Conservation (phyloP, 2,797 vertebrate genomes). For the Lepidocolaptes lacrymiger region DNA sequence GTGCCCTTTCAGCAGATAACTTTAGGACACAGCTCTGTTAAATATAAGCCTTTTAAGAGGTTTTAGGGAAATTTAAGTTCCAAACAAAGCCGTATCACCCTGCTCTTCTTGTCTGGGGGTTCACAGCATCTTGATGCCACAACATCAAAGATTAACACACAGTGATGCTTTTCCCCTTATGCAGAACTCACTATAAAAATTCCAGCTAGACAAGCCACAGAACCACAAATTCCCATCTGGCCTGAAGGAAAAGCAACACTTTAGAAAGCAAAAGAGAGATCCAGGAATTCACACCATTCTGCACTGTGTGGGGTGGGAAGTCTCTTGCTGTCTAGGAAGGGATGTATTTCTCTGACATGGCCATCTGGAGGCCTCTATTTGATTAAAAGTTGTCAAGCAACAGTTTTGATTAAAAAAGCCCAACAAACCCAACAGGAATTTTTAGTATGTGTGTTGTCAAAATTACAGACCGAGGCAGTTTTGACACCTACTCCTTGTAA, state of each 20-base stretch:
- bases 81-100: not conserved
- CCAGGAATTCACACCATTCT: not conserved
- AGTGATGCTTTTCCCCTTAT: not conserved
- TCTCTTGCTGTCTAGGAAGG: not conserved
- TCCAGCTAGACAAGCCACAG: not conserved
- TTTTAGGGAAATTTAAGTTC: not conserved
- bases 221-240: not conserved
- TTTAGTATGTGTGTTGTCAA: not conserved
- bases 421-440: not conserved
- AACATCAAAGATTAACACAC: not conserved
- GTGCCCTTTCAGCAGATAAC: not conserved
- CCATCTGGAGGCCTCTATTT: not conserved
- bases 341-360: not conserved
- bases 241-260: not conserved
- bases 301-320: accelerated
- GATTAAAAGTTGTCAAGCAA: not conserved
- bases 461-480: not conserved
- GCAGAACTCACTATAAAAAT: not conserved
- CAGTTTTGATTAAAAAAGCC: not conserved
- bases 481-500: conserved; percentile 63
- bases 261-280: not conserved
- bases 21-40: not conserved
- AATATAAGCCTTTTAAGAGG: not conserved
- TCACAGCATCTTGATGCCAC: not conserved
- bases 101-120: not conserved